phyloP scores from a whole-genome alignment of 2,113 vertebrate species.

The Anhinga anhinga region DNA sequence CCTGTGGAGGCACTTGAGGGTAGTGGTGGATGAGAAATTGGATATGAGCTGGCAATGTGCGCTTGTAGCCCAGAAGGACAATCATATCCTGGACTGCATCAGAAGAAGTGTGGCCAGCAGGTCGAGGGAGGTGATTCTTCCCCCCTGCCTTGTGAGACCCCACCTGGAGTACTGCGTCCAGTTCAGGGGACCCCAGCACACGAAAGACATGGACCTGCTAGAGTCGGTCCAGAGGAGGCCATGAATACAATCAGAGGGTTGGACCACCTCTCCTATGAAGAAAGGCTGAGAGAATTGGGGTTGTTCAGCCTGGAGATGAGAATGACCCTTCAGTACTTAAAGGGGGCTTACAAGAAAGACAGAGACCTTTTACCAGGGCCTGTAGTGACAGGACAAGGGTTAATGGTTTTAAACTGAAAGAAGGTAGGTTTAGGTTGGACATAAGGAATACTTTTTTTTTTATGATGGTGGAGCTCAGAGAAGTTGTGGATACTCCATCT shows the following conservation, averaged over 20 bases:
- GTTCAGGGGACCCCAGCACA: not conserved
- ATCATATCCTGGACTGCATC: not conserved
- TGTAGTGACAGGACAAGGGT: not conserved
- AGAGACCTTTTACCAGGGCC: not conserved
- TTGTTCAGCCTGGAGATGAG: not conserved
- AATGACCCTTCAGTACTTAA: not conserved
- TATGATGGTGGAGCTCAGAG: not conserved
- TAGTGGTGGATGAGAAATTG: not conserved
- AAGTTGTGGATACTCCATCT: not conserved
- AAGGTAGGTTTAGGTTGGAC: not conserved
- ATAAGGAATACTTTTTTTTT: not conserved
- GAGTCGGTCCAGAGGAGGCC: not conserved
- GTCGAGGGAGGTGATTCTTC: not conserved
- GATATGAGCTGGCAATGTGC: not conserved
- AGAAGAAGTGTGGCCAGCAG: not conserved
- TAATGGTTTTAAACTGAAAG: not conserved
- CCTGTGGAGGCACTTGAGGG: fast-evolving
- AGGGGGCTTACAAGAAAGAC: not conserved
- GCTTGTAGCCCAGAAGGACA: not conserved
- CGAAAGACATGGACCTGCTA: not conserved
- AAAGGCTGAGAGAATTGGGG: not conserved
- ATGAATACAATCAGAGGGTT: not conserved
- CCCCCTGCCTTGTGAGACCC: fast-evolving
- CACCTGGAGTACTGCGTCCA: not conserved
- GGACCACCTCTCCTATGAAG: not conserved